These are phyloP conservation scores for Ceryle rudis DNA, from an alignment of 2,797 vertebrate genomes.

Conservation along the genomic window DNA sequence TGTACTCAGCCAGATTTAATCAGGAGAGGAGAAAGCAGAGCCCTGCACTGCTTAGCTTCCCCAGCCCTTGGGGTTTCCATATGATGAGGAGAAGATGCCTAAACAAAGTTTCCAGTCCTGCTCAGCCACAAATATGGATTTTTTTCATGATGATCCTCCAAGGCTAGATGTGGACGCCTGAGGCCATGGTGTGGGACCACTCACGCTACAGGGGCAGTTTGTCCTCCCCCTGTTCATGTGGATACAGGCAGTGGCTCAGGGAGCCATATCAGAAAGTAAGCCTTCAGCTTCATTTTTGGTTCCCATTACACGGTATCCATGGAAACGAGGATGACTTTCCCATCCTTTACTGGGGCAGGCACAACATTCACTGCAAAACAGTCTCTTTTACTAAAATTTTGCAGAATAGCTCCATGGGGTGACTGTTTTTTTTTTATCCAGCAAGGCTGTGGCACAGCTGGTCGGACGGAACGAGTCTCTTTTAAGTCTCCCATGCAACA, in stretches of 20 bases:
- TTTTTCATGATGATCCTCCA: background rate
- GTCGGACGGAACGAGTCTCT: accelerated
- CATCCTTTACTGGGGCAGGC: background rate
- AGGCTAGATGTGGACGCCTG: accelerated
- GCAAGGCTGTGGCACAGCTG: background rate
- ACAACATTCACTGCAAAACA: background rate
- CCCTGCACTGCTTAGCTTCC: background rate
- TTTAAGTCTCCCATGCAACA: background rate
- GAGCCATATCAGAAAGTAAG: background rate
- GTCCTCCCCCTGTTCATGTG: background rate
- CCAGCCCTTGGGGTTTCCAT: background rate
- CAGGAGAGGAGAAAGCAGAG: background rate
- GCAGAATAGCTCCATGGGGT: background rate
- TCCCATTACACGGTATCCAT: conserved; percentile 39
- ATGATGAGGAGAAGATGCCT: background rate
- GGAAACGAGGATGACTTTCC: conserved; percentile 36
- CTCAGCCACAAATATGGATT: background rate
- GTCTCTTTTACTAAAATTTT: background rate
- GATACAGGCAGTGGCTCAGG: background rate
- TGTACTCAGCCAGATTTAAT: accelerated
- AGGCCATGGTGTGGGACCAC: accelerated
- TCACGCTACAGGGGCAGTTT: background rate
- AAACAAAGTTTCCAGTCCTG: background rate
- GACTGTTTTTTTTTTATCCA: background rate
- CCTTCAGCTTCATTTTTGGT: background rate